Conservation (phyloP, 2,113 vertebrate genomes). For the Podiceps cristatus region DNA sequence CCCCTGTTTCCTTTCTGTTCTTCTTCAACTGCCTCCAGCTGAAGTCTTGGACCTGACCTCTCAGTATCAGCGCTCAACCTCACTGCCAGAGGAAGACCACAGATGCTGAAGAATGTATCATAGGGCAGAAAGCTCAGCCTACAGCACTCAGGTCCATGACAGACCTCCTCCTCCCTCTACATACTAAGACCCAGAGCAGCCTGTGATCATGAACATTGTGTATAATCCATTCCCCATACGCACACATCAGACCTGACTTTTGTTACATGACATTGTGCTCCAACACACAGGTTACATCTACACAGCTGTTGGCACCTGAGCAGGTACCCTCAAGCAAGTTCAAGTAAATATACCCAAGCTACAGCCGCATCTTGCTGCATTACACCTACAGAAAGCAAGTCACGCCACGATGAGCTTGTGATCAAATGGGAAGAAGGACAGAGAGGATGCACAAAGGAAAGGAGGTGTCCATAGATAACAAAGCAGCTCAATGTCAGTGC, state of each 20-base stretch:
- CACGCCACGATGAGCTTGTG: fast-evolving
- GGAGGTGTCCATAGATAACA: fast-evolving
- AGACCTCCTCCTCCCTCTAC: neutral
- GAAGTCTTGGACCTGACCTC: neutral
- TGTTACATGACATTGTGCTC: neutral
- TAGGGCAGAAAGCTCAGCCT: neutral
- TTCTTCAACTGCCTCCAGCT: neutral
- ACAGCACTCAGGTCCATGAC: neutral
- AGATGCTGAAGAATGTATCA: fast-evolving
- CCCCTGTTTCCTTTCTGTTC: neutral
- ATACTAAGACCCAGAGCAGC: neutral
- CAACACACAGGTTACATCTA: neutral
- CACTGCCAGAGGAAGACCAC: neutral
- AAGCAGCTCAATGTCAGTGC: neutral
- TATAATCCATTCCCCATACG: fast-evolving
- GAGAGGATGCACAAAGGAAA: neutral
- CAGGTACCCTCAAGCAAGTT: neutral
- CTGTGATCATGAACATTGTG: fast-evolving
- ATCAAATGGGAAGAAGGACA: neutral
- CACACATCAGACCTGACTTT: neutral
- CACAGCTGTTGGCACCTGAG: fast-evolving
- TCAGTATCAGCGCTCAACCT: neutral
- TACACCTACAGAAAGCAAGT: neutral
- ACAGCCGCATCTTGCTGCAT: neutral
- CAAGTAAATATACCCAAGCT: neutral